These are phyloP conservation scores for Argyra leucocephala DNA, from an alignment of 2,888 invertebrate genomes.

Conservation along the genomic window DNA sequence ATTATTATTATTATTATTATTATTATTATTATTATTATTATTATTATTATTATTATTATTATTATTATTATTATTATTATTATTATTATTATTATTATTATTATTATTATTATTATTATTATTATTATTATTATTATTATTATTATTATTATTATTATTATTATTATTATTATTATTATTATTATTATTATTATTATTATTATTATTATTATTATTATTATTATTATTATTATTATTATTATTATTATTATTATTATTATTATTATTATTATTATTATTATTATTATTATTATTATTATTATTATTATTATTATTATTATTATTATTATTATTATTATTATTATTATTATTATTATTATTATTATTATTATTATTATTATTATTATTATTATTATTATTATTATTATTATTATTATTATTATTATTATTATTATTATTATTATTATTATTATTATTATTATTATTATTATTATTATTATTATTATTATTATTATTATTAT, in stretches of 20 bases:
- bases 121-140: background rate
- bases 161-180: conserved; percentile 4
- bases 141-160: background rate
- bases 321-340: conserved; percentile 6
- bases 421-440: background rate
- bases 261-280: conserved; percentile 4
- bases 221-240: conserved; percentile 1
- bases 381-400: conserved; percentile 1
- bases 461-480: conserved; percentile 1
- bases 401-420: conserved; percentile 1
- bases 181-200: conserved; percentile 6
- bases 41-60: conserved; percentile 1
- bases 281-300: conserved; percentile 6
- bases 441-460: conserved; percentile 3
- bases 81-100: conserved; percentile 6
- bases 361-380: conserved; percentile 1
- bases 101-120: conserved; percentile 4
- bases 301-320: conserved; percentile 4
- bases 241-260: background rate
- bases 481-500: conserved; percentile 1
- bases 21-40: conserved; percentile 2
- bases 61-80: conserved; percentile 1
- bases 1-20: conserved; percentile 4
- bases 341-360: conserved; percentile 4
- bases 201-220: conserved; percentile 4